Evolutionary conservation across 2,888 invertebrate genomes (phyloP).

Genomic region (Omphaloscelis lunosa): DNA sequence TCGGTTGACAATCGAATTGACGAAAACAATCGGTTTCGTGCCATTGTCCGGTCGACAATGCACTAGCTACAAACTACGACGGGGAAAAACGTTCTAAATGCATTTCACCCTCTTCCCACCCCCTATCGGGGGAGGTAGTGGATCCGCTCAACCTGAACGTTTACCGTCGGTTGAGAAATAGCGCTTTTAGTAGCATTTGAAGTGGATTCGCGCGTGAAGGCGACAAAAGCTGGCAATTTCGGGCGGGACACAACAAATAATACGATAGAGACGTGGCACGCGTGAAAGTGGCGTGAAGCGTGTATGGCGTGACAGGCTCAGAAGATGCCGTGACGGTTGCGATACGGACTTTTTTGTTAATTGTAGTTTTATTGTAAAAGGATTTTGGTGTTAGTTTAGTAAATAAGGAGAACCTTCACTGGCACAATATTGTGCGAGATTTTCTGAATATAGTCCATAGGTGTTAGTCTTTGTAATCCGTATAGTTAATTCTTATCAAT

Average conservation of each 20-base stretch:
- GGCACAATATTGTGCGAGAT: neutral
- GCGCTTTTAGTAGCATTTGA: conserved; percentile 69
- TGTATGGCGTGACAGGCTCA: conserved; percentile 29
- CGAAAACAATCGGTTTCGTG: conserved; percentile 65
- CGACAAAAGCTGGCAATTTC: conserved; percentile 74
- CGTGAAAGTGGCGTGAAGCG: conserved; percentile 37
- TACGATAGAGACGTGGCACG: conserved; percentile 46
- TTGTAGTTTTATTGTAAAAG: conserved; percentile 43
- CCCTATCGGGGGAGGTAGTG: conserved; percentile 46
- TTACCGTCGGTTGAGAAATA: conserved; percentile 72
- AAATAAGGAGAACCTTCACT: neutral
- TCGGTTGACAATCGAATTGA: conserved; percentile 69
- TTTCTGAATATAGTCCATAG: neutral
- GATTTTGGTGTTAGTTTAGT: neutral
- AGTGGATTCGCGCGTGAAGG: conserved; percentile 69
- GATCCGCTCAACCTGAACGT: conserved; percentile 67
- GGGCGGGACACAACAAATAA: conserved; percentile 67
- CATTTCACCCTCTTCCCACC: conserved; percentile 58
- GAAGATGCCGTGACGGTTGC: conserved; percentile 12
- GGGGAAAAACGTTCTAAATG: conserved; percentile 68
- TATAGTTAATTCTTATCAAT: neutral
- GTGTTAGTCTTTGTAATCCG: neutral
- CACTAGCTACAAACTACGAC: conserved; percentile 65
- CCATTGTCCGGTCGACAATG: conserved; percentile 68
- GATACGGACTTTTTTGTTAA: conserved; percentile 41